Evolutionary conservation across 2,113 vertebrate genomes (phyloP), one percentile per base, ranked within the genome.

Genomic region (Barbus barbus): DNA sequence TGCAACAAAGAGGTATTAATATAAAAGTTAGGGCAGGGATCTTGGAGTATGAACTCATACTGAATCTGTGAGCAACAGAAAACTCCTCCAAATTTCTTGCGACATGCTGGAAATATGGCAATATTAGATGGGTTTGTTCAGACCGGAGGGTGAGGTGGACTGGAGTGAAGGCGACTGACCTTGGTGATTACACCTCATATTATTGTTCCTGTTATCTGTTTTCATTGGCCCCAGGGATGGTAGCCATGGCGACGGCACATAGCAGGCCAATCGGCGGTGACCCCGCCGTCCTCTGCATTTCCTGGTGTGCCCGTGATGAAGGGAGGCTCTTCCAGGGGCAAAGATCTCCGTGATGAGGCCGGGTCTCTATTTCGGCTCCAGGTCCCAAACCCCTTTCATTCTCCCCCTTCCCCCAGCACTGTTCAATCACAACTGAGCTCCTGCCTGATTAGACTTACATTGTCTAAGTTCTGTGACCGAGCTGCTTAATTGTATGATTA

Each of bases 291-390:
- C 95, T 96, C 92, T 95, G 97, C 91, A 96, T 98, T 96, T 98
- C 95, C 92, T 94, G 95, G 93, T 95, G 95, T 92, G 94, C 92
- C 92, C 95, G 94, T 96, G 96, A 98, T 97, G 96, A 97, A 96
- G 96, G 95, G 92, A 96, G 95, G 95, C 86, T 96, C 94, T 96
- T 96, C 91, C 95, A 93, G 20, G 95, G 96, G 94, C 96, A 95
- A 91, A 95, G 95, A 95, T 96, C 95, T 96, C 95, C 95, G 92
- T 96, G 95, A 98, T 96, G 97, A 97, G 96, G 95, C 96, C 92
- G 92, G 94, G 95, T 97, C 96, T 98, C 96, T 58, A 89, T 97
- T 98, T 97, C 96, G 96, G 91, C 94, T 88, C 82, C 91, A 91
- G 92, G 95, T 96, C 96, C 86, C 74, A 91, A 89, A 95, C 95